A percentile compares a stretch with the other conserved stretches of the same genome.
Evolutionary conservation across 2,797 vertebrate genomes (phyloP).

Genomic region (Allochrocebus solatus): DNA sequence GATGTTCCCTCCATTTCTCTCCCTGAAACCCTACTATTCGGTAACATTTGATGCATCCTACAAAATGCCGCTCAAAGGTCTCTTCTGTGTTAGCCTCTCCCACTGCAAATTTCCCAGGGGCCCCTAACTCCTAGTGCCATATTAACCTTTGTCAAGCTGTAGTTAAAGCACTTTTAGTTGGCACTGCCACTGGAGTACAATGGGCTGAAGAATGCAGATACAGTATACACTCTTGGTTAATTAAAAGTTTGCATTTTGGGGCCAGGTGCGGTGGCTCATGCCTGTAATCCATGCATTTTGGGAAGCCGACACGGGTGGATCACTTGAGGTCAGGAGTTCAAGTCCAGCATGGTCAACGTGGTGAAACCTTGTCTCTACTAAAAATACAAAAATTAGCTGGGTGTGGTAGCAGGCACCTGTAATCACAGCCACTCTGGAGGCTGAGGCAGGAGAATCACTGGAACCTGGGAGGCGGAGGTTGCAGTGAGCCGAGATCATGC

Average conservation of each 20-base stretch:
- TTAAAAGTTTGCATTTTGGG: neutral
- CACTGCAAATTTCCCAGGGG: neutral
- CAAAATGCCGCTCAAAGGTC: neutral
- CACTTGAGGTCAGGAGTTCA: neutral
- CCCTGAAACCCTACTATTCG: neutral
- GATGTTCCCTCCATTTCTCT: no score
- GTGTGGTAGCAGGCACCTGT: neutral
- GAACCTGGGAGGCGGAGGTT: neutral
- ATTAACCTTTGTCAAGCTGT: neutral
- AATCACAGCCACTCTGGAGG: neutral
- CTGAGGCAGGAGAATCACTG: neutral
- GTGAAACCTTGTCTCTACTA: neutral
- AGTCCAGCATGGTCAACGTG: neutral
- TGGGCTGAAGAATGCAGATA: neutral
- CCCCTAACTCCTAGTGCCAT: neutral
- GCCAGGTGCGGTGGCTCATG: neutral
- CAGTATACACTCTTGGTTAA: neutral
- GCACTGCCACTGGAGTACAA: fast-evolving
- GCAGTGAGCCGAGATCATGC: neutral
- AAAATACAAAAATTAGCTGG: neutral
- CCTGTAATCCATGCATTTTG: neutral
- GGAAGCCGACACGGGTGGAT: neutral
- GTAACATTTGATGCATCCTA: neutral
- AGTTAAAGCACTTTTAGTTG: neutral
- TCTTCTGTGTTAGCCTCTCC: neutral